These are phyloP conservation scores for Bovichtus variegatus DNA, from an alignment of 2,797 vertebrate species.

Conservation along the genomic window DNA sequence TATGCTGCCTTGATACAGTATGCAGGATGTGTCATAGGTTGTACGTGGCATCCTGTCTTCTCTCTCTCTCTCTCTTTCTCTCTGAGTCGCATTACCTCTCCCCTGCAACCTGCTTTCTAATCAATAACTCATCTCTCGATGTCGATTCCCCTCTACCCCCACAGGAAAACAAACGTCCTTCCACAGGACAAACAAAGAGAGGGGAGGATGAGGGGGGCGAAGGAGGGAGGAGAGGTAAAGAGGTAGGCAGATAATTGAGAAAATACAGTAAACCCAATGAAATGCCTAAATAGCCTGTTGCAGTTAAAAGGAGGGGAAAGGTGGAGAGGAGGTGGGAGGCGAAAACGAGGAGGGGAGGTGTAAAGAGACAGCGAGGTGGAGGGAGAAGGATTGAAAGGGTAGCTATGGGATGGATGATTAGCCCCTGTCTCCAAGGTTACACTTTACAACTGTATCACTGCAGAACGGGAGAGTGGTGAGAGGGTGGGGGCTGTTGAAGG, in stretches of 20 bases:
- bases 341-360: conserved; percentile 27
- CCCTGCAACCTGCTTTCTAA: conserved; percentile 76
- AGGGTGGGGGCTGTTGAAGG: conserved; percentile 23
- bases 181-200: conserved; percentile 82
- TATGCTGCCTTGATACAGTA: conserved; percentile 41
- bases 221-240: conserved; percentile 22
- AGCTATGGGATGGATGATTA: conserved; percentile 81
- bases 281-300: conserved; percentile 62
- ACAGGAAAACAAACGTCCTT: conserved; percentile 86
- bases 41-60: conserved; percentile 62
- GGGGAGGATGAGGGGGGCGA: not conserved
- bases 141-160: conserved; percentile 80
- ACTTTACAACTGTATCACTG: conserved; percentile 78
- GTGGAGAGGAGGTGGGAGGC: conserved; percentile 32
- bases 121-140: conserved; percentile 86
- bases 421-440: conserved; percentile 83
- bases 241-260: conserved; percentile 61
- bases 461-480: conserved; percentile 33
- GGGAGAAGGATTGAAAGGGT: conserved; percentile 69
- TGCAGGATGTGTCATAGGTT: conserved; percentile 65
- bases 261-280: conserved; percentile 68
- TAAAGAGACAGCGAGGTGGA: conserved; percentile 36
- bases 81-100: conserved; percentile 56
- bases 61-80: conserved; percentile 40
- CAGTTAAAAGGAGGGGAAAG: conserved; percentile 21